A percentile compares a stretch with the other conserved stretches of the same genome.
Evolutionary conservation across 1,140 invertebrate genomes (phyloP).

Genomic region (Vanessa tameamea): DNA sequence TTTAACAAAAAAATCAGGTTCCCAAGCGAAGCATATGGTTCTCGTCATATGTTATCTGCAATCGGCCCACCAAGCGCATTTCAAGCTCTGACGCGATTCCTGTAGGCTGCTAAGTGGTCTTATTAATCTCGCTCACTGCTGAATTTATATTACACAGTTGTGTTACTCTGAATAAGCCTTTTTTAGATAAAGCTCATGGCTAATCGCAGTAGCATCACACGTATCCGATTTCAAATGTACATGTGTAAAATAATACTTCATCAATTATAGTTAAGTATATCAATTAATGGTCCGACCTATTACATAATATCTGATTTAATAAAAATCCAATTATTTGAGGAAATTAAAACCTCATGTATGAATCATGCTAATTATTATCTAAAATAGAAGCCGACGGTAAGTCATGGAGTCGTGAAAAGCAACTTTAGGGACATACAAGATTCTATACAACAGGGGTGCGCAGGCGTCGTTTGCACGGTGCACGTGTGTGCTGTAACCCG

Average conservation of each 20-base stretch:
- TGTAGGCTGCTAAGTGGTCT: constrained; percentile 53
- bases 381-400: background rate
- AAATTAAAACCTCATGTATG: background rate
- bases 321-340: background rate
- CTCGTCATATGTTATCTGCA: constrained; percentile 43
- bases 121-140: constrained; percentile 54
- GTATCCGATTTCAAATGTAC: constrained; percentile 9
- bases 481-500: constrained; percentile 48
- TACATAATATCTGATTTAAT: background rate
- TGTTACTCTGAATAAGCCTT: constrained; percentile 34
- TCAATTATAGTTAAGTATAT: background rate
- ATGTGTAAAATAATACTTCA: background rate
- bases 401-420: background rate
- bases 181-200: constrained; percentile 25
- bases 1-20: constrained; percentile 21
- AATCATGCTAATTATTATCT: background rate
- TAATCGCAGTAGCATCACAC: constrained; percentile 17
- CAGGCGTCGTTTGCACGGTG: constrained; percentile 41
- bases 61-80: constrained; percentile 43
- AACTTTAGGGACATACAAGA: constrained; percentile 8
- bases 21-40: constrained; percentile 32
- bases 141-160: constrained; percentile 48
- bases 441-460: constrained; percentile 25
- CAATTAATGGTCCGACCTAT: background rate
- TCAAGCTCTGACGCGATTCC: constrained; percentile 53